phyloP scores from a whole-genome alignment of 2,113 vertebrate species.

The Sitta europaea region DNA sequence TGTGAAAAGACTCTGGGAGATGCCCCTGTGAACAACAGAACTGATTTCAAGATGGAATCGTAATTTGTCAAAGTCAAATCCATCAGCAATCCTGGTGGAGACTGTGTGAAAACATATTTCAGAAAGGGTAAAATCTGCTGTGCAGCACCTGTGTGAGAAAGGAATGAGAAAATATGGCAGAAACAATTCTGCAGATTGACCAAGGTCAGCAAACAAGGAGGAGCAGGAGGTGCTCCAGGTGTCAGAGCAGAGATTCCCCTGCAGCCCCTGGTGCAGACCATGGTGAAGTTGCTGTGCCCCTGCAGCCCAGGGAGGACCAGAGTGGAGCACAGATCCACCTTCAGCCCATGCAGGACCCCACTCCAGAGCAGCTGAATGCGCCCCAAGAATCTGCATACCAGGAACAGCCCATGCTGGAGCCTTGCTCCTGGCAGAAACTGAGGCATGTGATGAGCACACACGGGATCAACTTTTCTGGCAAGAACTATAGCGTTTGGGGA shows the following conservation, averaged over 20 bases:
- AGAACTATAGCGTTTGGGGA: not conserved
- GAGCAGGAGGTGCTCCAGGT: not conserved
- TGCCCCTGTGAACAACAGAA: not conserved
- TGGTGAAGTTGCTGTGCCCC: not conserved
- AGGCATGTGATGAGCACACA: not conserved
- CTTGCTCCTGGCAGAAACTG: not conserved
- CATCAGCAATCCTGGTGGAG: not conserved
- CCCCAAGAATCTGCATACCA: too few relatives aligned
- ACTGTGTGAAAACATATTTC: not conserved
- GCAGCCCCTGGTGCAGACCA: too few relatives aligned
- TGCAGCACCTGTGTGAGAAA: not conserved
- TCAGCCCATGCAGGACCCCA: fast-evolving
- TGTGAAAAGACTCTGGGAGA: not conserved
- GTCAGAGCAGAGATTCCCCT: not conserved
- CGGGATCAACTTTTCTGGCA: not conserved
- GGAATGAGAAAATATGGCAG: not conserved
- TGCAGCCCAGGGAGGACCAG: not conserved
- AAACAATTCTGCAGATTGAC: not conserved
- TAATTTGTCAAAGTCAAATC: not conserved
- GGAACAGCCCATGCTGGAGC: not conserved
- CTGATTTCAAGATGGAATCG: not conserved
- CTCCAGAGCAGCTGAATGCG: not conserved
- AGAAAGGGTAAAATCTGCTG: not conserved
- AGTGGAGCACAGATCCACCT: not conserved
- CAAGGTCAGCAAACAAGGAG: not conserved